Evolutionary conservation across 2,797 vertebrate genomes (phyloP).

Genomic region (Echeneis naucrates): DNA sequence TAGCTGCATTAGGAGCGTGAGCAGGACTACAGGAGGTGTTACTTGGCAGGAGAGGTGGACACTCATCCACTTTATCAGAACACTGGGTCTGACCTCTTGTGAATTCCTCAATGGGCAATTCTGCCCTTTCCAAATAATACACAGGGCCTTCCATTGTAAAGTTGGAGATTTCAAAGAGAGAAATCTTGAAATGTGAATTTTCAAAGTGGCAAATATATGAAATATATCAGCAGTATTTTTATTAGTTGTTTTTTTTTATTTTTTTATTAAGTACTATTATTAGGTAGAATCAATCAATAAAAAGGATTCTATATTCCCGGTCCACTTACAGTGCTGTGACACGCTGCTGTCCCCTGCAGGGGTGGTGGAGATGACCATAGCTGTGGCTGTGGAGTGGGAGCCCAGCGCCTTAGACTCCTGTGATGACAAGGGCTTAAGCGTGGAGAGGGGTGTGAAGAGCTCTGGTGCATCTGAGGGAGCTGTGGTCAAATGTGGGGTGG

Average conservation of each 20-base stretch:
- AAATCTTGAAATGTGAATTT: background rate
- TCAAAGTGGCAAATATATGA: constrained; percentile 2
- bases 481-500: constrained; percentile 62
- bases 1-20: constrained; percentile 37
- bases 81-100: background rate
- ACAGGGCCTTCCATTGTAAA: background rate
- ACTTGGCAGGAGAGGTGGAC: constrained; percentile 26
- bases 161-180: background rate
- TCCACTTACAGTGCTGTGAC: constrained; percentile 93
- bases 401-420: constrained; percentile 67
- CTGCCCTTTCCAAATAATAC: background rate
- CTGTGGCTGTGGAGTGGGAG: constrained; percentile 67
- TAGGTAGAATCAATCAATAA: background rate
- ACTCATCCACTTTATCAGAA: constrained; percentile 13
- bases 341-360: constrained; percentile 91
- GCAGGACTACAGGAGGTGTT: constrained; percentile 12
- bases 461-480: constrained; percentile 61
- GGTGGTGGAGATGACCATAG: constrained; percentile 76
- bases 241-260: no score
- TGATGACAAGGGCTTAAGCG: constrained; percentile 61
- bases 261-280: no score
- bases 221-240: no score
- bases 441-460: constrained; percentile 52
- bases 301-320: background rate
- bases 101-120: background rate